Evolutionary conservation across 1,140 invertebrate species (phyloP).

Genomic region (Diabrotica undecimpunctata): DNA sequence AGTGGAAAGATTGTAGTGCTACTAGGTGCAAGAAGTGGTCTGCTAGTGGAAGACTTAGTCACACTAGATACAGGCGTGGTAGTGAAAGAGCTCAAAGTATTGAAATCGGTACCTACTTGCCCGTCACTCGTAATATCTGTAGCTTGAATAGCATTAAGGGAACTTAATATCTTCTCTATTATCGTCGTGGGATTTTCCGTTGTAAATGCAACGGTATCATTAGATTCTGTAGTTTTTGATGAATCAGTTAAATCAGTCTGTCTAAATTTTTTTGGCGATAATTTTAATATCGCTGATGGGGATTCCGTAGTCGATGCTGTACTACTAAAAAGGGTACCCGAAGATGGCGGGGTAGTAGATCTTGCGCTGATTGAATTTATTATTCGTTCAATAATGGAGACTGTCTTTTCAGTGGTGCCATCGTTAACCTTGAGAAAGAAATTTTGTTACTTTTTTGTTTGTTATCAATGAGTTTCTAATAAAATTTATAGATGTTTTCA

Average conservation of each 20-base stretch:
- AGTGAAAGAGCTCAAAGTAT: conserved; percentile 34
- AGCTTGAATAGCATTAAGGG: conserved; percentile 43
- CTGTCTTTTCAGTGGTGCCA: conserved; percentile 35
- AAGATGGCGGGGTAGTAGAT: conserved; percentile 37
- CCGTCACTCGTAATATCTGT: conserved; percentile 26
- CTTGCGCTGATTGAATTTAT: conserved; percentile 46
- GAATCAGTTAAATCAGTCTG: conserved; percentile 29
- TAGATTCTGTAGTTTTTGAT: conserved; percentile 7
- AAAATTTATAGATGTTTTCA: no score
- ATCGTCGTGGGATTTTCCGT: conserved; percentile 47
- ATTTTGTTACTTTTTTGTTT: not conserved
- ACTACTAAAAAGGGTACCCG: conserved; percentile 20
- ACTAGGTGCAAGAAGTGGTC: conserved; percentile 27
- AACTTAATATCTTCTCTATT: conserved; percentile 46
- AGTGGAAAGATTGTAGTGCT: conserved; percentile 35
- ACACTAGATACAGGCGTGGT: conserved; percentile 33
- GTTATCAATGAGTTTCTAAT: no score
- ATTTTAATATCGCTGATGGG: conserved; percentile 41
- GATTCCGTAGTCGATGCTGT: conserved; percentile 24
- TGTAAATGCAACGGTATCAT: conserved; percentile 24
- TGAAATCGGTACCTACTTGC: conserved; percentile 42
- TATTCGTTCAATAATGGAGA: conserved; percentile 45
- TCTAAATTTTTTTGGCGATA: conserved; percentile 39
- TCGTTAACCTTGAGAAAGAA: conserved; percentile 35
- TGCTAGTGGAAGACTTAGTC: conserved; percentile 33